phyloP scores from a whole-genome alignment of 2,888 invertebrate species.

The Tenthredo amoena region DNA sequence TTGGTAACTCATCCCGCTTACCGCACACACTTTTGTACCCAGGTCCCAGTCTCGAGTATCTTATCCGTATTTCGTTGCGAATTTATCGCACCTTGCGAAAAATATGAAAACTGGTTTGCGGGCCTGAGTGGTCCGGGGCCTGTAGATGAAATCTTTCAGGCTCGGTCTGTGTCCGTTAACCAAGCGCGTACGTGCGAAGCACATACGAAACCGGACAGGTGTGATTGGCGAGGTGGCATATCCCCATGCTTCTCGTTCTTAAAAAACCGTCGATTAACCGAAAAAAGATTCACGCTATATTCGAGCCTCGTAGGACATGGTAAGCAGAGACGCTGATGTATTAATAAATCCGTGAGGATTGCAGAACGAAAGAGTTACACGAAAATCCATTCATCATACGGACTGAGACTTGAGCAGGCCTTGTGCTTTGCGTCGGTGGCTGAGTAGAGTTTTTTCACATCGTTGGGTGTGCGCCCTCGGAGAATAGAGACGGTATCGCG shows the following conservation, averaged over 20 bases:
- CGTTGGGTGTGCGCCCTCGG: conserved; percentile 9
- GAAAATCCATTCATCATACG: conserved; percentile 33
- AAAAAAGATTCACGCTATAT: neutral
- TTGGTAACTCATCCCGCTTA: conserved; percentile 44
- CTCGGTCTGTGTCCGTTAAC: neutral
- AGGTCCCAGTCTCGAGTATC: conserved; percentile 61
- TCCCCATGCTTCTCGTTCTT: neutral
- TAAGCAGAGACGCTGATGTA: conserved; percentile 1
- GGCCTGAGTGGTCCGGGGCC: conserved; percentile 54
- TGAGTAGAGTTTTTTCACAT: conserved; percentile 37
- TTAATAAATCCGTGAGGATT: conserved; percentile 7
- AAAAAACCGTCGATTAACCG: conserved; percentile 5
- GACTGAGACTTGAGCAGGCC: neutral
- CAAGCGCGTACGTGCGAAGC: neutral
- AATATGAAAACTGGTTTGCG: conserved; percentile 72
- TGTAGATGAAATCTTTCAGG: conserved; percentile 62
- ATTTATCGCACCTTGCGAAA: conserved; percentile 68
- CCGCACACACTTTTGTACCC: neutral
- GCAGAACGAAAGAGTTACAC: conserved; percentile 17
- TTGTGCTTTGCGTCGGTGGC: neutral
- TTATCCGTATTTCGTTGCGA: conserved; percentile 67
- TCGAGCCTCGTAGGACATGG: neutral
- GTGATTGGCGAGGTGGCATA: neutral
- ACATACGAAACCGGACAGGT: neutral
- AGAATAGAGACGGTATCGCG: conserved; percentile 33